Conservation (phyloP, 2,888 invertebrate genomes). For the Apamea crenata region DNA sequence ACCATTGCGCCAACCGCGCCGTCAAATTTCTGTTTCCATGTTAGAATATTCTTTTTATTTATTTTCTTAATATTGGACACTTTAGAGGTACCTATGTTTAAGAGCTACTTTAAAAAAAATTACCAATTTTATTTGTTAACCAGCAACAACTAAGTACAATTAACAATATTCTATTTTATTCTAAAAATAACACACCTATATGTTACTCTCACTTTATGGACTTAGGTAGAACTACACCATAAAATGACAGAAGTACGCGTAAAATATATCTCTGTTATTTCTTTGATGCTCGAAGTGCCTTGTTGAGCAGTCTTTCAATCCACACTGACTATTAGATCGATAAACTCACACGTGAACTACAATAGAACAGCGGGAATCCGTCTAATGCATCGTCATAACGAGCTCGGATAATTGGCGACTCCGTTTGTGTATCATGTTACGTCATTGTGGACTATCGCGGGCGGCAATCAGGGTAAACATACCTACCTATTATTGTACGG, state of each 20-base stretch:
- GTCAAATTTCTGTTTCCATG: not conserved
- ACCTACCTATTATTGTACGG: slow-evolving; percentile 30
- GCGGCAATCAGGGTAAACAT: slow-evolving; percentile 49
- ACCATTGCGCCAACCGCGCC: too few relatives aligned
- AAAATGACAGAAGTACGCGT: not conserved
- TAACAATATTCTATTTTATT: not conserved
- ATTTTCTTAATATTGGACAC: not conserved
- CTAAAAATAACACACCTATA: not conserved
- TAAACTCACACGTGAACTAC: slow-evolving; percentile 19
- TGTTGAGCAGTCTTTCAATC: slow-evolving; percentile 8
- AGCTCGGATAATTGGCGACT: slow-evolving; percentile 46
- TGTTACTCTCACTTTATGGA: slow-evolving; percentile 4
- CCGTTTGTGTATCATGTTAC: slow-evolving; percentile 49
- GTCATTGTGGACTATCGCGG: slow-evolving; percentile 44
- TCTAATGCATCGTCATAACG: slow-evolving; percentile 42
- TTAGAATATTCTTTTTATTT: not conserved
- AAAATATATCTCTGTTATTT: not conserved
- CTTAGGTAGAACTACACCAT: not conserved
- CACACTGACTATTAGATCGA: slow-evolving; percentile 15
- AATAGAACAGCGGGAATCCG: slow-evolving; percentile 28
- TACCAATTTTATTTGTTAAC: not conserved
- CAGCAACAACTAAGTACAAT: not conserved
- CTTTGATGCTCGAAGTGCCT: not conserved
- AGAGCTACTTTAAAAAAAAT: not conserved
- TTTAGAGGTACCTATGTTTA: not conserved